phyloP scores from a whole-genome alignment of 2,113 vertebrate species.

The Mus spicilegus region DNA sequence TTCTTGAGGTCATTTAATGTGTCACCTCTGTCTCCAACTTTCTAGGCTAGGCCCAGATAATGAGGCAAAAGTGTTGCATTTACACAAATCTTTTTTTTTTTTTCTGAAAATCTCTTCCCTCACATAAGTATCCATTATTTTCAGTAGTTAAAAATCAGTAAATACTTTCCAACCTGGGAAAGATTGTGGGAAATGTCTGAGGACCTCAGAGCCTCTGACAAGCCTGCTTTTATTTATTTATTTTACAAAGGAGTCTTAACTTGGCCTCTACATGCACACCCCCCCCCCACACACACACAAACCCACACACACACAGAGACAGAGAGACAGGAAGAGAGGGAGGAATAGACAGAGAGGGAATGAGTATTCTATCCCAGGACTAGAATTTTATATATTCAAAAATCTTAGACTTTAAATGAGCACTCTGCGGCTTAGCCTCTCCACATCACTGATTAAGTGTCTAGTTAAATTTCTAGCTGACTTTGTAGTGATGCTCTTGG shows the following conservation, averaged over 20 bases:
- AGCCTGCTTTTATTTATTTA: not conserved
- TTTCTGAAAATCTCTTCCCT: slow-evolving; percentile 11
- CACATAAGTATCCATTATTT: not conserved
- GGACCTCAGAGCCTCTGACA: not conserved
- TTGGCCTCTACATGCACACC: not conserved
- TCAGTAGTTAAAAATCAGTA: not conserved
- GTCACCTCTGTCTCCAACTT: not conserved
- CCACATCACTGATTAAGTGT: not conserved
- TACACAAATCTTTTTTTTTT: not conserved
- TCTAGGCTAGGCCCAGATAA: slow-evolving; percentile 13
- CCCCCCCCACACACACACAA: no score
- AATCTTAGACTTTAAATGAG: not conserved
- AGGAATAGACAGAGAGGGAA: no score
- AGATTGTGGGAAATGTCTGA: slow-evolving; percentile 28
- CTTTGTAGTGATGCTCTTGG: not conserved
- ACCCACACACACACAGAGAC: not conserved
- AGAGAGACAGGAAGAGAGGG: not conserved
- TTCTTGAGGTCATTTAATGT: not conserved
- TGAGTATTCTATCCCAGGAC: not conserved
- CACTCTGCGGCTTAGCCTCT: not conserved
- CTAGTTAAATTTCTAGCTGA: not conserved
- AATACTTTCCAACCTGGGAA: not conserved
- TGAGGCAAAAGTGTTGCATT: not conserved
- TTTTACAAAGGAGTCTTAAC: not conserved
- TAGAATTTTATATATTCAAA: slow-evolving; percentile 11